Base-by-base conservation (phyloP, 2,113 vertebrate genomes). In the Equus quagga region DNA sequence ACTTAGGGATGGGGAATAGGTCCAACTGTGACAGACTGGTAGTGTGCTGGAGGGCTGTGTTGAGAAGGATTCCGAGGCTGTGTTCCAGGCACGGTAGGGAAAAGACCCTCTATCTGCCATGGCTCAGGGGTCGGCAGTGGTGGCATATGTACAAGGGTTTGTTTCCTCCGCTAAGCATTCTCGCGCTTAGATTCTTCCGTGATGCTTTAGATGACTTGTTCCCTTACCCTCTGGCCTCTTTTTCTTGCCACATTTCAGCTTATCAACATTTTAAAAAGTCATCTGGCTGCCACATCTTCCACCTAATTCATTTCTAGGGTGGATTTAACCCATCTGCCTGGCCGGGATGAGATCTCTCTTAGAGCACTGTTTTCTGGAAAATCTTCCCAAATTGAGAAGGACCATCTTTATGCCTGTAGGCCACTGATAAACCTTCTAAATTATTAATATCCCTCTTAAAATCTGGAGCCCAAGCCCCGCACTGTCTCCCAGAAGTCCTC, bases 261-360 rank as follows among this genome's bases (percentile, higher is more conserved):
- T 89, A 80, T 65, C 92, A 64, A 33, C 33, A 64, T 28, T 85
- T 88, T 54, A 82, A 60, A 88, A 84, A 88, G 85, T 65, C 91
- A 84, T 86, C 94, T 70, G 82, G 78, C 54, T 75, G 72, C 51
- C 78, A 36, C 13, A 9, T 91, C 82, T 96, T 81, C 73, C 31
- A 36, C 56, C 44, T 69, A 24, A 46, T 95, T 83, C 51, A 54
- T 90, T 84, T 94, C 76, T 36, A 76, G 75, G 49, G 69, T 54
- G 14, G 78, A 44, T 73, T 78, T 81, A 81, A 93, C 33, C 46
- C 70, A n/a, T 46, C 65, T 41, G 76, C 84, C 21, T 83, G 81
- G 44, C 24, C 14, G 4, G 60, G n/a, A 33, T 83, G 60, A 21
- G 46, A 24, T 64, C 89, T 89, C 60, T 60, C 18, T 11, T 70